Base-by-base conservation (phyloP, 2,113 vertebrate genomes). In the Triplophysa rosa region DNA sequence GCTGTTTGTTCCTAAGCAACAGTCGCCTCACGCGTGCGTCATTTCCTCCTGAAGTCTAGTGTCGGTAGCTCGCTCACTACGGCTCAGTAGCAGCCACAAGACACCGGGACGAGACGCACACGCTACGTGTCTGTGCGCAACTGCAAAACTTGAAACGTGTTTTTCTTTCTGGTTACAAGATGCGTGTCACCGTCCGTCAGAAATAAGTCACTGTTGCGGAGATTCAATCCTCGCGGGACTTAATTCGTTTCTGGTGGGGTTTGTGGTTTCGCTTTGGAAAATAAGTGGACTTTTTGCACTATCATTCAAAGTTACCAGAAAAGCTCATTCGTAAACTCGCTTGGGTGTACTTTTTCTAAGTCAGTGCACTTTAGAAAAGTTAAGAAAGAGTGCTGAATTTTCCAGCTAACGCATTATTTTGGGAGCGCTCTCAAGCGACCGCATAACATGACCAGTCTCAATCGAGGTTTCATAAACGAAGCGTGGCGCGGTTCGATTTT, bases 1-100 rank as follows among this genome's bases (percentile, higher is more conserved):
- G 85, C 84, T 88, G 85, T 87, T 84, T 80, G 91, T 92, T 89
- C 86, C 90, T 86, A 89, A 86, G 90, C 89, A 89, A 92, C 90
- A 72, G 67, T 70, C 67, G 78, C 70, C 85, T 54, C 73, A 68
- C 61, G 67, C 74, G 68, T 89, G 88, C 92, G 91, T 92, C 92
- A 93, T 87, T 91, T 92, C 92, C 92, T 87, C 78, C 47, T 47
- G 56, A 62, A 79, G 45, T 33, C 84, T 19, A 62, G 23, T 40
- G 84, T 71, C 14, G 9, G 78, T 79, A 52, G 71, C 67, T 66
- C 58, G 71, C 67, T 66, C 72, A 47, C 59, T 19, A 63, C 23
- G 40, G 12, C 72, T 63, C 62, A 23, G 61, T 77, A 63, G 72
- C 63, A 77, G 62, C 59, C 45, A 66, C 74, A 54, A 65, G 62